These are phyloP conservation scores for Dasysyrphus albostriatus DNA, from an alignment of 2,888 invertebrate species.

Conservation along the genomic window DNA sequence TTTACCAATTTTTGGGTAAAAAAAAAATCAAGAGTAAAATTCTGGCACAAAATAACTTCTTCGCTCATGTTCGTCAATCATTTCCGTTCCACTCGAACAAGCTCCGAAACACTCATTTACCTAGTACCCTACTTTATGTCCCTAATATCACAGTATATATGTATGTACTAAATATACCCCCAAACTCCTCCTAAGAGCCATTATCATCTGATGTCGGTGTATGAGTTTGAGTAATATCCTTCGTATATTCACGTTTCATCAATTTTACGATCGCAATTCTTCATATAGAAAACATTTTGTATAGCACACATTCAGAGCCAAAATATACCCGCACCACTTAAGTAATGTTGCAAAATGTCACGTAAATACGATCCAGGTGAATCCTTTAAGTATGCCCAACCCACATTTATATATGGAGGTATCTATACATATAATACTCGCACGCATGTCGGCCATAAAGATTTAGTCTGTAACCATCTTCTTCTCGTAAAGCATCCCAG, in stretches of 20 bases:
- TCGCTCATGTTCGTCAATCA: conserved; percentile 61
- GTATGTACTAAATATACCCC: conserved; percentile 41
- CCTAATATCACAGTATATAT: conserved; percentile 44
- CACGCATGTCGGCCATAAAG: conserved; percentile 68
- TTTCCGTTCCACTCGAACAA: conserved; percentile 62
- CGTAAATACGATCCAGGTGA: conserved; percentile 76
- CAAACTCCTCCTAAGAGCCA: conserved; percentile 40
- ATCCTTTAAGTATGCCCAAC: conserved; percentile 46
- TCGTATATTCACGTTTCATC: conserved; percentile 74
- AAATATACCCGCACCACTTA: conserved; percentile 44
- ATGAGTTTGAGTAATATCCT: conserved; percentile 68
- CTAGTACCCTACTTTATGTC: conserved; percentile 64
- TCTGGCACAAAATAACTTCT: conserved; percentile 1
- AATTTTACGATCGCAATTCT: conserved; percentile 75
- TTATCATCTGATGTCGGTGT: conserved; percentile 66
- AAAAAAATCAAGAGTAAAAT: conserved; percentile 2
- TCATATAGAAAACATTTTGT: conserved; percentile 68
- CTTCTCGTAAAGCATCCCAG: conserved; percentile 59
- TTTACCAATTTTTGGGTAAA: conserved; percentile 6
- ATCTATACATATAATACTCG: conserved; percentile 19
- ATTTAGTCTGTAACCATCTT: conserved; percentile 63
- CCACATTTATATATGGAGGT: background rate
- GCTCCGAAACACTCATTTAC: conserved; percentile 55
- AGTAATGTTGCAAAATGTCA: conserved; percentile 71
- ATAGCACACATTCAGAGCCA: conserved; percentile 31